Base-by-base conservation (phyloP, 2,113 vertebrate genomes). In the Gorilla gorilla region DNA sequence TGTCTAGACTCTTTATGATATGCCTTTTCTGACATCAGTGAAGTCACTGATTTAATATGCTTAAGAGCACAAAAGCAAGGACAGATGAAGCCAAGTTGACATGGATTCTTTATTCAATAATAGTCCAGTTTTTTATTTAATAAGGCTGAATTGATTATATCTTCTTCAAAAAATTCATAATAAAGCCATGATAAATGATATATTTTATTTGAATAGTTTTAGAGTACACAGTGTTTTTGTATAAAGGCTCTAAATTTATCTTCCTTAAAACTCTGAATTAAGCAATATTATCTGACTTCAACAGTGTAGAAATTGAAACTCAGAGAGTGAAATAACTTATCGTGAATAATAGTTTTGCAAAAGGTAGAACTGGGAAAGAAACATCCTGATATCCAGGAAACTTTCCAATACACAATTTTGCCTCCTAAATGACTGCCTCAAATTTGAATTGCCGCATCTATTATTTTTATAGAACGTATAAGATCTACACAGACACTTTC, bases 31-130 rank as follows among this genome's bases (percentile, higher is more conserved):
- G 23, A 96, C 18, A 40, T 92, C 22, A 81, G 17, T 94, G 76
- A 95, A 80, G 86, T 81, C 73, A 85, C 87, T 96, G 80, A 94
- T 92, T 91, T 96, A 92, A 89, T 90, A 79, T 92, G 27, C 52
- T 70, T 30, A 88, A 89, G 18, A 87, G 14, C 90, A 66, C 9
- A 79, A 45, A 79, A 64, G 8, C 30, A 40, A 48, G 3, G 61
- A 82, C 20, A 86, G 50, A 91, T 82, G 14, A 86, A 85, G 43
- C 32, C 25, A 64, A 86, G 93, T 73, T 64, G 59, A 64, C 18
- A 78, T 78, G 27, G n/a, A 94, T 94, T 83, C 14, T 70, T 89
- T 94, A 38, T 61, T 93, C 22, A 79, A 30, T 50, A 20, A 75
- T 70, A 73, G 64, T 66, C 73, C 76, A 59, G 30, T 85, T 57